Evolutionary conservation across 2,888 invertebrate genomes (phyloP).

Genomic region (Autographa gamma): DNA sequence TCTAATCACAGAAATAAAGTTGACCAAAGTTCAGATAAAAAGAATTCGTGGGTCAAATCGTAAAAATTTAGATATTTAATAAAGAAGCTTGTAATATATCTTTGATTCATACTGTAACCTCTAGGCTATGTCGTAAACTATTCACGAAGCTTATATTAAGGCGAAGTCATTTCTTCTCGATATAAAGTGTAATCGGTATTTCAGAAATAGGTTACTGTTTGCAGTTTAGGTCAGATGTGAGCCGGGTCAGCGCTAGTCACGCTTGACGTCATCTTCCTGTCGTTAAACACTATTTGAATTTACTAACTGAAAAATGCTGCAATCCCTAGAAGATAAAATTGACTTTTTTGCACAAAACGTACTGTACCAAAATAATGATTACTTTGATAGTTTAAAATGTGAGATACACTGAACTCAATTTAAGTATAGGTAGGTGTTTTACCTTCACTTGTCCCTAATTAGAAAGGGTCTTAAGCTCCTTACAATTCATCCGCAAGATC

Average conservation of each 20-base stretch:
- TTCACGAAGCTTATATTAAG: neutral
- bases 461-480: neutral
- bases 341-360: too few relatives aligned
- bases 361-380: neutral
- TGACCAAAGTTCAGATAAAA: too few relatives aligned
- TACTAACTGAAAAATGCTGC: neutral
- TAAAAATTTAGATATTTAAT: too few relatives aligned
- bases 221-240: constrained; percentile 4
- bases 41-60: too few relatives aligned
- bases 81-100: too few relatives aligned
- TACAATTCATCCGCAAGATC: neutral
- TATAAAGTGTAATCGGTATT: neutral
- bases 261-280: constrained; percentile 1
- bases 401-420: neutral
- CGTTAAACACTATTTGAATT: neutral
- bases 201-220: constrained; percentile 4
- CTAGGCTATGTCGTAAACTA: neutral
- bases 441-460: neutral
- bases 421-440: neutral
- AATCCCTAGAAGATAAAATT: too few relatives aligned
- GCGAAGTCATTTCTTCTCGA: neutral
- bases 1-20: too few relatives aligned
- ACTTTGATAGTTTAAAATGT: neutral
- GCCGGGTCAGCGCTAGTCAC: constrained; percentile 1
- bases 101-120: neutral